Percentiles rank a stretch among this genome's conserved stretches.
Evolutionary conservation across 2,888 invertebrate genomes (phyloP).

Genomic region (Fabriciana adippe): DNA sequence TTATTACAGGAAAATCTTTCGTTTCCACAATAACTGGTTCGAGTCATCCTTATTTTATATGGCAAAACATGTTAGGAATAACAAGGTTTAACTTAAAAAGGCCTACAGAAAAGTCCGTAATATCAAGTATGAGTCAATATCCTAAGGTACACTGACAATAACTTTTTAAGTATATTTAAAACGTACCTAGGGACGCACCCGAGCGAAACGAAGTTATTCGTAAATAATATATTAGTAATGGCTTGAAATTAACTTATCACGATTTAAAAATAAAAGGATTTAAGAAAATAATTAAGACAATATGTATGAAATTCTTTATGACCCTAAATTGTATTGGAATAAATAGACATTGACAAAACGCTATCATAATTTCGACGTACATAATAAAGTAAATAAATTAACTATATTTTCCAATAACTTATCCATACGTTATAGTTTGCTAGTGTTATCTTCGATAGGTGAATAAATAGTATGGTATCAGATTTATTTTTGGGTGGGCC

Average conservation of each 20-base stretch:
- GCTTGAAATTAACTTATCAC: neutral
- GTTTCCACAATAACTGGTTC: too few species aligned
- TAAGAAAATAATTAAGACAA: neutral
- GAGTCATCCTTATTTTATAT: too few species aligned
- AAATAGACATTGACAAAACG: slow-evolving; percentile 50
- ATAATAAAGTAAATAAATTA: slow-evolving; percentile 41
- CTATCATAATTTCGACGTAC: slow-evolving; percentile 50
- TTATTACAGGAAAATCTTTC: too few species aligned
- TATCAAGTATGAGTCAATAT: too few species aligned
- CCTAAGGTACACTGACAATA: too few species aligned
- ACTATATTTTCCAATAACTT: slow-evolving; percentile 30
- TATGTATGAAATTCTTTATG: slow-evolving; percentile 14
- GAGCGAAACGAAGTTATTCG: too few species aligned
- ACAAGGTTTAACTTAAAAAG: too few species aligned
- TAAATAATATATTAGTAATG: too few species aligned
- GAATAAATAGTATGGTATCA: slow-evolving; percentile 19
- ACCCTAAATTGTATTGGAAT: slow-evolving; percentile 35
- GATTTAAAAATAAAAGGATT: neutral
- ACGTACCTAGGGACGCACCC: too few species aligned
- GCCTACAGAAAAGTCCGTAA: too few species aligned
- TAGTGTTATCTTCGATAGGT: slow-evolving; percentile 28
- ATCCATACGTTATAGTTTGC: slow-evolving; percentile 13
- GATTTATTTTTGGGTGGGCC: slow-evolving; percentile 71
- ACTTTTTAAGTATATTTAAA: too few species aligned
- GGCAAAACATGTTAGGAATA: too few species aligned